Percentiles rank a stretch among this genome's conserved stretches.
Evolutionary conservation across 2,888 invertebrate species (phyloP).

Genomic region (Caradrina kadenii): DNA sequence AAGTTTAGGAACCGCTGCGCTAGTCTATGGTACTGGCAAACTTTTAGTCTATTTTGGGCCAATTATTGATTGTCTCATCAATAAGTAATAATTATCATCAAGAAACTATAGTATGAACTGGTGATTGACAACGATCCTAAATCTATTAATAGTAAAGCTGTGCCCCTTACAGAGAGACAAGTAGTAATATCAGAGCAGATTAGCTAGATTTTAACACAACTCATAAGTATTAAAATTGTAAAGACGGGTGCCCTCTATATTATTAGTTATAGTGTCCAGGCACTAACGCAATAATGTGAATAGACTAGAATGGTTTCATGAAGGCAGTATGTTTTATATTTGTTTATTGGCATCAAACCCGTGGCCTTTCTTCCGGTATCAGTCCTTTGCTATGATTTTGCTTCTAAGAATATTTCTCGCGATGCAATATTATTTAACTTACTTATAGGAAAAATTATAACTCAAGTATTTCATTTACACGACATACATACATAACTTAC

Average conservation of each 20-base stretch:
- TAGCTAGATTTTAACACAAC: too few relatives aligned
- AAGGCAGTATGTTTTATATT: constrained; percentile 18
- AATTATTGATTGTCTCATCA: too few relatives aligned
- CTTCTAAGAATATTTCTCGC: not conserved
- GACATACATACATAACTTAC: not conserved
- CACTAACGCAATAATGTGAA: constrained; percentile 1
- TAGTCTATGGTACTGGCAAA: too few relatives aligned
- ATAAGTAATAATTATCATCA: too few relatives aligned
- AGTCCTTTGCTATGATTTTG: not conserved
- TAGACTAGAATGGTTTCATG: constrained; percentile 29
- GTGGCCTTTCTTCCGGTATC: not conserved
- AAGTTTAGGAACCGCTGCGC: too few relatives aligned
- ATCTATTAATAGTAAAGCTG: too few relatives aligned
- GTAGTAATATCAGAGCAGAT: too few relatives aligned
- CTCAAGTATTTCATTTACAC: not conserved
- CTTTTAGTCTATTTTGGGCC: too few relatives aligned
- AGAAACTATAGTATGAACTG: too few relatives aligned
- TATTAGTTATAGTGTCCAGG: not conserved
- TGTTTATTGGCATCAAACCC: not conserved
- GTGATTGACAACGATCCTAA: too few relatives aligned
- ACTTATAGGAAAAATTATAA: not conserved
- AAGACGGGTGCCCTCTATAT: not conserved
- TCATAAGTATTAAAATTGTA: not conserved
- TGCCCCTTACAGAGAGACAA: too few relatives aligned
- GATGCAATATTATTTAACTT: not conserved